A percentile compares a stretch with the other conserved stretches of the same genome.
phyloP scores from a whole-genome alignment of 1,140 invertebrate genomes.

The Papilio polyxenes region DNA sequence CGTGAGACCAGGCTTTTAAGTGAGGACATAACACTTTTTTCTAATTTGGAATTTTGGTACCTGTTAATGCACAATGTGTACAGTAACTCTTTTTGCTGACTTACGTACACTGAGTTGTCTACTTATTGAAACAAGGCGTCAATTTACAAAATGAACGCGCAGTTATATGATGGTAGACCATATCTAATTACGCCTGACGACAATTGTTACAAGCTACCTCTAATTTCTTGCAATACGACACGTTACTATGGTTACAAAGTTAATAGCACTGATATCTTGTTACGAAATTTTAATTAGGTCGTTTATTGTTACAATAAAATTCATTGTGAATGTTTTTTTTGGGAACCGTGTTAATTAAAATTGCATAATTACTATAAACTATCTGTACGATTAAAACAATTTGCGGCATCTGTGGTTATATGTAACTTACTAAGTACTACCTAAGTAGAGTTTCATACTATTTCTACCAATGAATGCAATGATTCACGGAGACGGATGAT shows the following conservation, averaged over 20 bases:
- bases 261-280: not conserved
- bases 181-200: constrained; percentile 19
- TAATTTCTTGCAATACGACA: not conserved
- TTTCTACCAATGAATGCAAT: not conserved
- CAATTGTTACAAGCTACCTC: constrained; percentile 8
- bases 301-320: not conserved
- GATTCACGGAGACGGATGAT: not conserved
- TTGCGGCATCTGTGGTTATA: not conserved
- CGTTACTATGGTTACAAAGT: not conserved
- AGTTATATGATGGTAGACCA: not conserved
- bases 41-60: not conserved
- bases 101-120: not conserved
- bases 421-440: not conserved
- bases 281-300: not conserved
- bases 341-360: not conserved
- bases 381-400: not conserved
- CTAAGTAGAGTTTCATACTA: not conserved
- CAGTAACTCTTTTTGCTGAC: not conserved
- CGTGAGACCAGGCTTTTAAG: too few species aligned
- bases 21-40: not conserved
- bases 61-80: not conserved
- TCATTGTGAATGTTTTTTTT: not conserved
- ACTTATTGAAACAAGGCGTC: constrained; percentile 7
- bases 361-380: not conserved
- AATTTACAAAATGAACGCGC: constrained; percentile 11